These are phyloP conservation scores for Lithobates sylvaticus DNA, from an alignment of 2,797 vertebrate genomes.

Conservation along the genomic window DNA sequence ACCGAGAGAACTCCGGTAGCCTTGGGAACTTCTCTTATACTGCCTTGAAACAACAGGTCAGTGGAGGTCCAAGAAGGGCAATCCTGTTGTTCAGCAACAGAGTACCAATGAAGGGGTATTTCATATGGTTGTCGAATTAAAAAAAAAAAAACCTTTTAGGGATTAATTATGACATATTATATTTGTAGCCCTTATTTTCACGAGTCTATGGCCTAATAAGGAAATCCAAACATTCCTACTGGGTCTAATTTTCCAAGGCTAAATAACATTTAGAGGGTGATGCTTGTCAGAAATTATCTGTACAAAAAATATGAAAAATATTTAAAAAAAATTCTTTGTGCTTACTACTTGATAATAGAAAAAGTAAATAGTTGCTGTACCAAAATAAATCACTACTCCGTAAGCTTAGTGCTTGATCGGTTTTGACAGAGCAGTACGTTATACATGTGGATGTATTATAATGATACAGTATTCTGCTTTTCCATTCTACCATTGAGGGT, in stretches of 20 bases:
- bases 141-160: not conserved
- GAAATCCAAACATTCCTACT: not conserved
- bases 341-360: not conserved
- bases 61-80: not conserved
- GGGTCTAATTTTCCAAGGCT: not conserved
- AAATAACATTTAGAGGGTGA: not conserved
- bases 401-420: too few relatives aligned
- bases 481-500: conserved; percentile 5
- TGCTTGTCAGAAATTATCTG: not conserved
- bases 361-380: too few relatives aligned
- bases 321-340: not conserved
- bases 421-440: not conserved
- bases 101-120: not conserved
- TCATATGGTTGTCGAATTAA: not conserved
- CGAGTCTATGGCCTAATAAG: not conserved
- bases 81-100: not conserved
- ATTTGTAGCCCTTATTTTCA: not conserved
- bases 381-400: too few relatives aligned
- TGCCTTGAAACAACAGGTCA: not conserved
- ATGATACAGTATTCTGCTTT: not conserved
- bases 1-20: not conserved
- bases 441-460: not conserved
- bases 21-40: not conserved
- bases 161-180: not conserved
- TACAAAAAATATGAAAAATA: not conserved